Conservation (phyloP, 2,888 invertebrate genomes). For the Pyrrhia umbra region DNA sequence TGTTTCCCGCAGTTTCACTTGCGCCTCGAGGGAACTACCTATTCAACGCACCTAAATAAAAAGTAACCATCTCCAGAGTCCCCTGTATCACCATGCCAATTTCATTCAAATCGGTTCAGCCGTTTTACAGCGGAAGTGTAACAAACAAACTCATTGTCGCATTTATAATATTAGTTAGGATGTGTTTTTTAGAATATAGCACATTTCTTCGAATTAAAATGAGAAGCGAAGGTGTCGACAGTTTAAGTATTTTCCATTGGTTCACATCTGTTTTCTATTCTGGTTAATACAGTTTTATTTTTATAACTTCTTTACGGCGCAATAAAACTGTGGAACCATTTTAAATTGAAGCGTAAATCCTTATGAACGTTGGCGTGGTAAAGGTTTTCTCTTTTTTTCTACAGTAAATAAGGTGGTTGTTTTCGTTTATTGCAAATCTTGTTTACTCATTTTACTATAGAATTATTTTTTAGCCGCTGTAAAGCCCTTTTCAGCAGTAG, state of each 20-base stretch:
- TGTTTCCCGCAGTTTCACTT: too few species aligned
- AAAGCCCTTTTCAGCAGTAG: not conserved
- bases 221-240: not conserved
- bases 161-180: too few species aligned
- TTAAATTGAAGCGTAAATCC: slow-evolving; percentile 60
- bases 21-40: too few species aligned
- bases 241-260: slow-evolving; percentile 32
- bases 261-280: slow-evolving; percentile 46
- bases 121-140: too few species aligned
- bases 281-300: slow-evolving; percentile 55
- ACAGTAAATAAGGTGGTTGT: slow-evolving; percentile 25
- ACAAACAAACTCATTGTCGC: too few species aligned
- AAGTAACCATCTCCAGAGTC: too few species aligned
- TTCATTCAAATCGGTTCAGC: too few species aligned
- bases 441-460: slow-evolving; percentile 8
- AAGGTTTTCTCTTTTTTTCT: slow-evolving; percentile 18
- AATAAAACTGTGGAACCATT: slow-evolving; percentile 54
- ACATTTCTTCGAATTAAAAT: too few species aligned
- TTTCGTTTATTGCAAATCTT: slow-evolving; percentile 38
- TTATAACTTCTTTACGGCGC: slow-evolving; percentile 61
- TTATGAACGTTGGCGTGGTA: slow-evolving; percentile 26
- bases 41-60: too few species aligned
- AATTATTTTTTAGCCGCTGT: not conserved
- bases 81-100: too few species aligned
- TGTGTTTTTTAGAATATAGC: too few species aligned